Conservation (phyloP, 2,113 vertebrate species). For the Psittacara wagleri region DNA sequence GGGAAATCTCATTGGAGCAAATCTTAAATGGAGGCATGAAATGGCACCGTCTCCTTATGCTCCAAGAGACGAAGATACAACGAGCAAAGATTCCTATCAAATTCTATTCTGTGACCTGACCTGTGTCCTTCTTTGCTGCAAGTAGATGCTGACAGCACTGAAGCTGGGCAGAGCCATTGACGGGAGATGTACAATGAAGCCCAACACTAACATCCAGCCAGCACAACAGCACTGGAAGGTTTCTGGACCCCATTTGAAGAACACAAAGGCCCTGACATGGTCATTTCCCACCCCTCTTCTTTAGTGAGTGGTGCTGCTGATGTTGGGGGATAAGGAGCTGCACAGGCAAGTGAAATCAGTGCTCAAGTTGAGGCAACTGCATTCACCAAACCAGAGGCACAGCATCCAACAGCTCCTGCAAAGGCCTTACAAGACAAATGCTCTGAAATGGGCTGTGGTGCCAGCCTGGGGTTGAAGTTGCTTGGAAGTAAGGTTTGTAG, state of each 20-base stretch:
- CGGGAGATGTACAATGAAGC: neutral
- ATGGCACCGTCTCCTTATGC: accelerated
- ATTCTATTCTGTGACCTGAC: neutral
- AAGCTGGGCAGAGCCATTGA: neutral
- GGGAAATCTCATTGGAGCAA: neutral
- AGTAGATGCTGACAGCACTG: neutral
- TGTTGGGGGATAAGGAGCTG: neutral
- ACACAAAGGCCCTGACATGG: neutral
- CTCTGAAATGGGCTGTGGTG: neutral
- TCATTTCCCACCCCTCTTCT: neutral
- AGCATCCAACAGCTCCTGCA: neutral
- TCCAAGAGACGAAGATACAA: neutral
- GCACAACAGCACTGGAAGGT: accelerated
- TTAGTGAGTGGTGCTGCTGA: neutral
- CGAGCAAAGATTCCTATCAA: too few relatives aligned
- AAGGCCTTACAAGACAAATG: neutral
- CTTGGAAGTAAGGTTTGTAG: neutral
- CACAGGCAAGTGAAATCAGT: neutral
- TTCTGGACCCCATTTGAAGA: too few relatives aligned
- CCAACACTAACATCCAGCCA: neutral
- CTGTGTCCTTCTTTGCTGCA: neutral
- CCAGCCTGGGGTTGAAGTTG: neutral
- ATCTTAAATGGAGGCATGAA: accelerated
- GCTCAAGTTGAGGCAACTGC: neutral
- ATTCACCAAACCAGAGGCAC: neutral